Evolutionary conservation across 1,140 invertebrate species (phyloP), one percentile per base, ranked within the genome.

Genomic region (Hyposmocoma kahamanoa): DNA sequence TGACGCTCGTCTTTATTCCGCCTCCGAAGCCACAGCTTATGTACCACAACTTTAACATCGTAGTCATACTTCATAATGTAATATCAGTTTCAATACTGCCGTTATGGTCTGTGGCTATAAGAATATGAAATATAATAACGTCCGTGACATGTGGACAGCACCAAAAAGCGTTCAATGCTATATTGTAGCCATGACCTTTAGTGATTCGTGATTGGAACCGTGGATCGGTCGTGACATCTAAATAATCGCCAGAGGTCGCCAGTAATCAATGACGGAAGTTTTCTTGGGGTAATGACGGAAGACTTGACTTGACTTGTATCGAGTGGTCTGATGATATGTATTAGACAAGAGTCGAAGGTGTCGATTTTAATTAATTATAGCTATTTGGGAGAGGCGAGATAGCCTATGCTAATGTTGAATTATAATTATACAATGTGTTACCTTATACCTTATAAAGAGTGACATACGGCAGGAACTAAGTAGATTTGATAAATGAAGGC

Each of bases 241-340:
- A 75, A 64, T 69, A 71, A 62, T 49, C 53, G 57, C 56, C 48
- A 67, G 68, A 77, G 69, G 70, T 63, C 68, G 60, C 53, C 21
- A 28, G 62, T 53, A 75, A 75, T 75, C 67, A 74, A 69, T 73
- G 72, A 71, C 73, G 76, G 76, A 78, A 80, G 67, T 69, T 39
- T 18, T 38, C 18, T 10, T 42, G 41, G 50, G 54, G 24, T 21
- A 47, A 59, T 62, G 61, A 65, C 59, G 64, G 67, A 67, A 71
- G 54, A 55, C 45, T 34, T 24, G 51, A 62, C 64, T 65, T 67
- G 54, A 55, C 45, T 34, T 24, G 51, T 49, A 53, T 55, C 62
- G 51, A 53, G 62, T 52, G 44, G 51, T 50, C 59, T 57, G 57
- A 53, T 51, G 58, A 47, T 52, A 44, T 41, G 15, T 41, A 28